These are phyloP conservation scores for Probaryconus sp. DNA, from an alignment of 1,140 invertebrate species.

Conservation along the genomic window DNA sequence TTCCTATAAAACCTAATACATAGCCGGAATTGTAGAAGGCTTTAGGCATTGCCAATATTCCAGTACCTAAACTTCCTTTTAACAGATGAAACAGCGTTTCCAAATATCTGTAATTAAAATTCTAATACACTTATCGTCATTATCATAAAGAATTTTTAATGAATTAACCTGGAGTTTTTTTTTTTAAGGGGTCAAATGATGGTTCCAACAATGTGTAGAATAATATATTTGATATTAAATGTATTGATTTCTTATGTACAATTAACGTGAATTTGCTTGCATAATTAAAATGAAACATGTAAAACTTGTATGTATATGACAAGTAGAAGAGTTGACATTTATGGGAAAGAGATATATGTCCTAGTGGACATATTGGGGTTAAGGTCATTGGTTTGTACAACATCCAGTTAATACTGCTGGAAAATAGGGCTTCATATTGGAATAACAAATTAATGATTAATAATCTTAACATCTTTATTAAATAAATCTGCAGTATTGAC, in stretches of 20 bases:
- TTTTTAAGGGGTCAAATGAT: too few relatives aligned
- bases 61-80: slow-evolving; percentile 92
- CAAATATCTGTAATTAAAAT: slow-evolving; percentile 81
- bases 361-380: slow-evolving; percentile 32
- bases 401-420: slow-evolving; percentile 33
- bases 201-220: too few relatives aligned
- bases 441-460: slow-evolving; percentile 16
- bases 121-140: too few relatives aligned
- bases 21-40: slow-evolving; percentile 89
- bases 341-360: slow-evolving; percentile 15
- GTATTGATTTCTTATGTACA: too few relatives aligned
- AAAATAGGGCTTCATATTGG: slow-evolving; percentile 9
- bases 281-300: too few relatives aligned
- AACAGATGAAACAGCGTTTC: slow-evolving; percentile 89
- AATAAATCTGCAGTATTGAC: slow-evolving; percentile 29
- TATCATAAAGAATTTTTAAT: too few relatives aligned
- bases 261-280: too few relatives aligned
- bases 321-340: slow-evolving; percentile 20
- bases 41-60: slow-evolving; percentile 92
- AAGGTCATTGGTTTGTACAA: slow-evolving; percentile 29
- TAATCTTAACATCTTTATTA: slow-evolving; percentile 47
- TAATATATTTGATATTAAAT: too few relatives aligned
- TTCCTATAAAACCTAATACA: slow-evolving; percentile 82
- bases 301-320: slow-evolving; percentile 3
- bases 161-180: too few relatives aligned